phyloP scores from a whole-genome alignment of 2,888 invertebrate species.

The Caenorhabditis sp. region DNA sequence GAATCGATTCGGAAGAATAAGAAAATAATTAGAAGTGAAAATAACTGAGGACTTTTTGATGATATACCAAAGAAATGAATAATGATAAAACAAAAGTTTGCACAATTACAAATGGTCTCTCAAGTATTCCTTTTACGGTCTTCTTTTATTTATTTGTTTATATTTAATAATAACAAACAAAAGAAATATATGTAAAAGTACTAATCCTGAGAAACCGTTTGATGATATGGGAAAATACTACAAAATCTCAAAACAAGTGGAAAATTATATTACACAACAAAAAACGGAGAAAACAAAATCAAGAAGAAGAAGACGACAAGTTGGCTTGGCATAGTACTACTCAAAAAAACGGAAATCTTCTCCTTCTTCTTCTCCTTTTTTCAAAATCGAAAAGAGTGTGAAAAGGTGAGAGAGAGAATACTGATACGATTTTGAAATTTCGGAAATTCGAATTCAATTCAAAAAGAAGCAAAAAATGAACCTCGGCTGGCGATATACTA shows the following conservation, averaged over 20 bases:
- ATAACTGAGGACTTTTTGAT: too few species aligned
- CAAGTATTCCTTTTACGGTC: neutral
- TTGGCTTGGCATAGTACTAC: neutral
- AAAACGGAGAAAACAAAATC: neutral
- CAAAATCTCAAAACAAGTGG: neutral
- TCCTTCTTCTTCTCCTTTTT: slow-evolving; percentile 2
- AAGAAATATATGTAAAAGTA: neutral
- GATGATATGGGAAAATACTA: too few species aligned
- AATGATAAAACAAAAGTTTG: neutral
- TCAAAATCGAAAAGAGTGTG: neutral
- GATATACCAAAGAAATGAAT: too few species aligned
- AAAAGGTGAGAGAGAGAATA: neutral
- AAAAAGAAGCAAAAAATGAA: too few species aligned
- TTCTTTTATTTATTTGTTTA: neutral
- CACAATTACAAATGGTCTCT: neutral
- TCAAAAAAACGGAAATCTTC: slow-evolving; percentile 6
- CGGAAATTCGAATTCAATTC: neutral
- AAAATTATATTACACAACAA: neutral
- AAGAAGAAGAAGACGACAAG: slow-evolving; percentile 1
- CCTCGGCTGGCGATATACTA: neutral
- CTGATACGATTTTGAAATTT: neutral
- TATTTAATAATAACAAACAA: neutral
- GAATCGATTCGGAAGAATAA: too few species aligned
- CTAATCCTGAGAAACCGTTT: too few species aligned
- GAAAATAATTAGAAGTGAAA: too few species aligned